Base-by-base conservation (phyloP, 30 jellyfish, hydroid and myxozoan genomes). In the Calvadosia cruxmelitensis region DNA sequence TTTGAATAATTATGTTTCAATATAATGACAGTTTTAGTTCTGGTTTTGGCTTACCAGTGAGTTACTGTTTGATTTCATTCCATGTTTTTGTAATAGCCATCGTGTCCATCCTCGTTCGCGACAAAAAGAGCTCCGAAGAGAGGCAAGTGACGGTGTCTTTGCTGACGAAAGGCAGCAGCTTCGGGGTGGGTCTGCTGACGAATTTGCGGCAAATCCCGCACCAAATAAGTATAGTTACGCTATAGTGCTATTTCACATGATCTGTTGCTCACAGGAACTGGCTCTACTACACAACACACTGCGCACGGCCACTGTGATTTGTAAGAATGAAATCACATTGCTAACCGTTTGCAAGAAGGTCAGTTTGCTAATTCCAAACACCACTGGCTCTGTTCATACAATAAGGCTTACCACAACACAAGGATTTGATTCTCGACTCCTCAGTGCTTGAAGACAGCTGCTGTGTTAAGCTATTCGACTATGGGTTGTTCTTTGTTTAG, bases 281-380 rank as follows among this genome's bases (percentile, higher is more conserved):
- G 93, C 93, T 3, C 63, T 80, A 34, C 77, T 80, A 3, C 93
- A 80, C 32, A 81, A 80, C 77, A 71, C 85, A 29, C 80, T 83
- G 33, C 49, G 93, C 53, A 80, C 93, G n/a, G 93, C 93, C 5
- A 80, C 93, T 0, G 93, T 80, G 2, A 75, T 68, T 27, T 72
- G 85, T 27, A 80, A 80, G 48, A 68, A 84, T 16, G 85, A 80
- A 27, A 83, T 80, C 29, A 67, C 78, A n/a, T 52, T 80, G 0
- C 49, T 80, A 32, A 85, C 85, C 1, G 85, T 80, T 10, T 53
- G 86, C n/a, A 64, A 83, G 72, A 78, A 80, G 85, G 93, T 80
- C n/a, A n/a, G n/a, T n/a, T n/a, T n/a, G n/a, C n/a, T n/a, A n/a
- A n/a, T n/a, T n/a, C n/a, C n/a, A n/a, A n/a, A n/a, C n/a, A n/a